Evolutionary conservation across 2,888 invertebrate species (phyloP), one percentile per base, ranked within the genome.

Genomic region (Papilio elwesi): DNA sequence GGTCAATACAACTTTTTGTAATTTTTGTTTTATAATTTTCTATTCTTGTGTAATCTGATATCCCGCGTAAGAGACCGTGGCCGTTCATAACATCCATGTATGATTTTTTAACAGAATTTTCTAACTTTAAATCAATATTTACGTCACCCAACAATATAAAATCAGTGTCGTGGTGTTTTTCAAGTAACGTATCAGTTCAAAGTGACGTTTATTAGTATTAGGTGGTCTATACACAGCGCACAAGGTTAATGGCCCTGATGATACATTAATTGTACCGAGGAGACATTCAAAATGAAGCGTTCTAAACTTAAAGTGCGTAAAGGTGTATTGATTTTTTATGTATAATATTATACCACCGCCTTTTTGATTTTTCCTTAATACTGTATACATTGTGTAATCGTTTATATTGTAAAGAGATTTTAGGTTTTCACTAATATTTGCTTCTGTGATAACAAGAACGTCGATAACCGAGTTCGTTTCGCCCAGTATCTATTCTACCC

Each of bases 321-420:
- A 72, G 57, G 53, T 68, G 49, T 72, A 68, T 26, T 68, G 74
- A 49, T 70, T 72, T 12, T 67, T 53, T n/a, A 70, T 52, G n/a
- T 75, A 74, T 0, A 70, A 59, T 26, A 74, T 65, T 7, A 75
- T 75, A 13, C 74, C 74, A 5, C 75, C 75, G 5, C 75, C 72
- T 65, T 68, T 75, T 70, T 43, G 52, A 38, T 72, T 74, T 43
- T 65, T 68, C 26, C 75, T 67, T 26, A 75, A 53, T 47, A 68
- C 51, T 53, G 70, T 72, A 62, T 72, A 68, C 75, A 75, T 74
- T 47, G 36, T 52, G 48, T 74, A 75, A 13, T 52, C 74, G 1
- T 43, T 15, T n/a, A 75, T 13, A 59, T 69, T 67, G 49, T 65
- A 75, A 38, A 74, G 15, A 11, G 51, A n/a, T 16, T 69, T 53